A percentile compares a stretch with the other conserved stretches of the same genome.
Evolutionary conservation across 2,888 invertebrate species (phyloP).

Genomic region (Auanema sp.): DNA sequence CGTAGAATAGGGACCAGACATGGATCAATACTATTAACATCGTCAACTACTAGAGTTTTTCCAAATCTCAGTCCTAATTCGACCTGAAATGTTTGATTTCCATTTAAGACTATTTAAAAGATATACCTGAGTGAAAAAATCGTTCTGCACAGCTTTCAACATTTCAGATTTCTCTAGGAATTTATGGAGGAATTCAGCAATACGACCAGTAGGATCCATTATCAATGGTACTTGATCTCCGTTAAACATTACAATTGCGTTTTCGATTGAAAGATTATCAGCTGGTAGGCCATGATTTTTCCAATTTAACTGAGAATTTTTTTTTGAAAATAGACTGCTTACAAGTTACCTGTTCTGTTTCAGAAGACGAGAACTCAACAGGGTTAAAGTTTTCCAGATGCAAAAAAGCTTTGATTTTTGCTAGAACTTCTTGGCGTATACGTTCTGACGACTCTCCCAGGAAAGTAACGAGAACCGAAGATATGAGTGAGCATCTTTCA

Average conservation of each 20-base stretch:
- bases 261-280: conserved; percentile 79
- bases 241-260: conserved; percentile 79
- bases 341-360: conserved; percentile 72
- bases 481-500: conserved; percentile 73
- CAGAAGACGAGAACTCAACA: conserved; percentile 66
- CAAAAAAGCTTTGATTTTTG: conserved; percentile 31
- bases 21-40: conserved; percentile 73
- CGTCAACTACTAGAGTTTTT: conserved; percentile 82
- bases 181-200: conserved; percentile 37
- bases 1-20: conserved; percentile 73
- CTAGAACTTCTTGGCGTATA: conserved; percentile 29
- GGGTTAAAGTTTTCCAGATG: conserved; percentile 48
- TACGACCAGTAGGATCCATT: conserved; percentile 76
- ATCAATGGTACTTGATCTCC: conserved; percentile 75
- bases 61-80: conserved; percentile 77
- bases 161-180: conserved; percentile 74
- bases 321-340: not conserved
- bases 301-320: conserved; percentile 73
- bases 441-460: conserved; percentile 75
- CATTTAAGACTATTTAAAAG: not conserved
- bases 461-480: conserved; percentile 80
- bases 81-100: conserved; percentile 66
- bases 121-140: conserved; percentile 60
- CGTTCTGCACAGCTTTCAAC: conserved; percentile 79
- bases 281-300: conserved; percentile 81